phyloP scores from a whole-genome alignment of 1,140 invertebrate genomes.

The Pollicipes pollicipes region DNA sequence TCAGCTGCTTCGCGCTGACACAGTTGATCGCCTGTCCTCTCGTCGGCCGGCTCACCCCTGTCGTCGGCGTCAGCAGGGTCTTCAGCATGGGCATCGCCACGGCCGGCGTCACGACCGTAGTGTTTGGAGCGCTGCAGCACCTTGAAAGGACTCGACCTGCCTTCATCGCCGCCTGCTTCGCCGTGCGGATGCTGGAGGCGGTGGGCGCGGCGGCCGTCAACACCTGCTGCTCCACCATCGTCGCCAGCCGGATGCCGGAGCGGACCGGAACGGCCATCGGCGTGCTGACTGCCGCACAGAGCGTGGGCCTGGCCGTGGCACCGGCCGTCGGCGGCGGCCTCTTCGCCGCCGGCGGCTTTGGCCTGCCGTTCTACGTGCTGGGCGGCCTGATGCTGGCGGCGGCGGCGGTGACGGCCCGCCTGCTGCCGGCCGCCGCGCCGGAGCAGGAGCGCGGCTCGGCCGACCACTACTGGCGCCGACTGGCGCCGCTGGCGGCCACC shows the following conservation, averaged over 20 bases:
- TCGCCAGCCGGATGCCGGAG: slow-evolving; percentile 30
- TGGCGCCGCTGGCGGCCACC: slow-evolving; percentile 38
- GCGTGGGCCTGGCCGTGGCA: slow-evolving; percentile 35
- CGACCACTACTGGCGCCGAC: slow-evolving; percentile 40
- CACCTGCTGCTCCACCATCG: slow-evolving; percentile 39
- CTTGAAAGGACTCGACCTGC: slow-evolving; percentile 36
- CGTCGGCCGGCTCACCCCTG: slow-evolving; percentile 32
- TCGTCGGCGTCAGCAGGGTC: slow-evolving; percentile 30
- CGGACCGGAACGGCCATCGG: slow-evolving; percentile 30
- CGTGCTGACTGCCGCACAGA: slow-evolving; percentile 27
- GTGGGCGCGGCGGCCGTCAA: slow-evolving; percentile 34
- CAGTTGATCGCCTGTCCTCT: slow-evolving; percentile 24
- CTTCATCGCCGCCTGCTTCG: slow-evolving; percentile 28
- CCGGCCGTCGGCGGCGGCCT: slow-evolving; percentile 32
- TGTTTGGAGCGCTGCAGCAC: slow-evolving; percentile 25
- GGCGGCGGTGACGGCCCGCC: slow-evolving; percentile 35
- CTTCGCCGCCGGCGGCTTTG: slow-evolving; percentile 33
- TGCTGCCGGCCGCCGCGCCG: slow-evolving; percentile 22
- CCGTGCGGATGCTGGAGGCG: slow-evolving; percentile 38
- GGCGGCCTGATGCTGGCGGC: slow-evolving; percentile 29
- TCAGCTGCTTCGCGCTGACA: slow-evolving; percentile 22
- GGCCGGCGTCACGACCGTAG: slow-evolving; percentile 27
- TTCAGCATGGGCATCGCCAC: slow-evolving; percentile 28
- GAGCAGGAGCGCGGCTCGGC: slow-evolving; percentile 30
- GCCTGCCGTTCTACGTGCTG: slow-evolving; percentile 35